Evolutionary conservation across 2,888 invertebrate species (phyloP).

Genomic region (Chrysolina haemoptera): DNA sequence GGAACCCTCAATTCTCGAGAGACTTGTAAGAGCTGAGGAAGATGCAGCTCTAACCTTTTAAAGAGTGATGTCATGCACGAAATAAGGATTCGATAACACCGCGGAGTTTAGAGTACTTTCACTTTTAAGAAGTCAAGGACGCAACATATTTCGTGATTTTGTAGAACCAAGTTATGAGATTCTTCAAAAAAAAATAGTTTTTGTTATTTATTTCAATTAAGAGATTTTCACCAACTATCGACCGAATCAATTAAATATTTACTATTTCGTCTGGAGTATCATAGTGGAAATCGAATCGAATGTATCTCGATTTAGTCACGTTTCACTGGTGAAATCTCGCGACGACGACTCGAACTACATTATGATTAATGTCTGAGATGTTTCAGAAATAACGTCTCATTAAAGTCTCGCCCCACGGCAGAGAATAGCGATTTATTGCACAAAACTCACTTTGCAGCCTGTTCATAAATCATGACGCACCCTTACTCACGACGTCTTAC

Average conservation of each 20-base stretch:
- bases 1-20: too few relatives aligned
- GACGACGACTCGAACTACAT: constrained; percentile 53
- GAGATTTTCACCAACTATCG: too few relatives aligned
- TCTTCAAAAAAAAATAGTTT: too few relatives aligned
- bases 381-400: constrained; percentile 68
- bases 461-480: constrained; percentile 62
- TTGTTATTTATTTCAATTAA: too few relatives aligned
- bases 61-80: too few relatives aligned
- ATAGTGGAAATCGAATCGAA: constrained; percentile 35
- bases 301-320: constrained; percentile 50
- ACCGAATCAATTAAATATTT: background rate
- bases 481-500: constrained; percentile 51
- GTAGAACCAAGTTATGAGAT: too few relatives aligned
- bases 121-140: too few relatives aligned
- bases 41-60: too few relatives aligned
- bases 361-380: constrained; percentile 64
- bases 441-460: constrained; percentile 62
- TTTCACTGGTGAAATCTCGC: constrained; percentile 49
- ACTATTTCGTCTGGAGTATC: background rate
- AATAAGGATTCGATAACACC: too few relatives aligned
- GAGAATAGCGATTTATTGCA: constrained; percentile 64
- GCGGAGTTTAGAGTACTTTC: too few relatives aligned
- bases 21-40: too few relatives aligned
- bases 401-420: constrained; percentile 63
- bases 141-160: too few relatives aligned